Base-by-base conservation (phyloP, 2,888 invertebrate species). In the Cerastis rubricosa region DNA sequence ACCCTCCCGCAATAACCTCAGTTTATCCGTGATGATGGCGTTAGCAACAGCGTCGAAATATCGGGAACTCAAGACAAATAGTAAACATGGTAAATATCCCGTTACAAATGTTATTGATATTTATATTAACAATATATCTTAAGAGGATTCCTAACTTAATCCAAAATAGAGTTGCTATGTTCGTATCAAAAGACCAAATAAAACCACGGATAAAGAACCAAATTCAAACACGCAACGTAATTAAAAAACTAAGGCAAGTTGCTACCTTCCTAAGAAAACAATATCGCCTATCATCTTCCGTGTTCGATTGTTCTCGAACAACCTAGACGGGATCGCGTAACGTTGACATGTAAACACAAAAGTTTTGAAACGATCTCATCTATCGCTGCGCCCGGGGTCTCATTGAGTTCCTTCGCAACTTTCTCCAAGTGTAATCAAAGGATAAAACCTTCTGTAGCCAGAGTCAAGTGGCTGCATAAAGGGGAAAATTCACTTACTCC, bases 401-500 rank as follows among this genome's bases (percentile, higher is more conserved):
- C 90, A 91, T 93, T 89, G 88, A 82, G 87, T 90, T 90, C 90
- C 89, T 89, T 88, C 88, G 88, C 87, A 85, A 90, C 89, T 90
- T 91, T 89, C 89, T 89, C 86, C 80, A 92, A 93, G 91, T 92
- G 94, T 94, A 95, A 95, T 95, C 94, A 94, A 93, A 94, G 93
- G 93, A 93, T 93, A 94, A 92, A 93, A 92, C 94, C 94, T 93
- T 92, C 92, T 93, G 93, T 89, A 92, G 90, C 90, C 80, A 83
- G 88, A 94, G 93, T 92, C 93, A 93, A 95, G 94, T 94, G 93
- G 93, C 92, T 93, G 93, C 93, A 94, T 94, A 93, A 93, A 94
- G 94, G 92, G 91, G 93, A 90, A 94, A 95, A 96, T 96, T 96
- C 95, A 96, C 95, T 96, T 95, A 95, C 95, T 92, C 85, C 93